Conservation (phyloP, 2,888 invertebrate genomes). For the Odontothrips loti region DNA sequence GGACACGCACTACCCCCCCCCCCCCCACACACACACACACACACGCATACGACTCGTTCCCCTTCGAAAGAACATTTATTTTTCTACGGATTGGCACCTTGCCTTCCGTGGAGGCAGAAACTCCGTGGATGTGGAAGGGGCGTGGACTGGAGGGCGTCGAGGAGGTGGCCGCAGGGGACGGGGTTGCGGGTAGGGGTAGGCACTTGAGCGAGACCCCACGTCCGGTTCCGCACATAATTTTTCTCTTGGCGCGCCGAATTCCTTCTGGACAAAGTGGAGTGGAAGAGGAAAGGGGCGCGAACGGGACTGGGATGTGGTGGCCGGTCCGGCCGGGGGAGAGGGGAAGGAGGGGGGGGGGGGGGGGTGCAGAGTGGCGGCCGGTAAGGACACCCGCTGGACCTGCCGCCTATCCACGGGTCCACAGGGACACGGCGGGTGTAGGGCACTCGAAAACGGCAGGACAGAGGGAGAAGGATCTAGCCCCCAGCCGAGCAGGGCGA, state of each 20-base stretch:
- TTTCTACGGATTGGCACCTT: neutral
- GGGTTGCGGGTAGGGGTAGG: neutral
- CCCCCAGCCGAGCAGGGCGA: neutral
- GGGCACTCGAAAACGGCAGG: too few species aligned
- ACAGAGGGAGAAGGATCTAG: too few species aligned
- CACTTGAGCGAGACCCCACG: neutral
- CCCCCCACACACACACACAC: conserved; percentile 1
- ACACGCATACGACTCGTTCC: neutral
- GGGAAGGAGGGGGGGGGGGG: too few species aligned
- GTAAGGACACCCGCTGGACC: too few species aligned
- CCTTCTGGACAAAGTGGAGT: too few species aligned
- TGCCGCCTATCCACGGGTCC: too few species aligned
- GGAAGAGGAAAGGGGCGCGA: too few species aligned
- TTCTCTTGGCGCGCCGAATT: neutral
- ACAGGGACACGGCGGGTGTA: too few species aligned
- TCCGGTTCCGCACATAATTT: neutral
- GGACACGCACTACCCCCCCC: too few species aligned
- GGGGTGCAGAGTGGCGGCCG: too few species aligned
- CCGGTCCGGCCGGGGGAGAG: too few species aligned
- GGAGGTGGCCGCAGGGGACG: neutral
- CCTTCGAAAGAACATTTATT: neutral
- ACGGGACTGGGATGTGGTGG: too few species aligned
- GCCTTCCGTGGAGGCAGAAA: neutral
- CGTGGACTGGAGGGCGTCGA: neutral
- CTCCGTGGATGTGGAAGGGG: neutral